Evolutionary conservation across 2,113 vertebrate species (phyloP).

Genomic region (Thinocorus orbignyianus): DNA sequence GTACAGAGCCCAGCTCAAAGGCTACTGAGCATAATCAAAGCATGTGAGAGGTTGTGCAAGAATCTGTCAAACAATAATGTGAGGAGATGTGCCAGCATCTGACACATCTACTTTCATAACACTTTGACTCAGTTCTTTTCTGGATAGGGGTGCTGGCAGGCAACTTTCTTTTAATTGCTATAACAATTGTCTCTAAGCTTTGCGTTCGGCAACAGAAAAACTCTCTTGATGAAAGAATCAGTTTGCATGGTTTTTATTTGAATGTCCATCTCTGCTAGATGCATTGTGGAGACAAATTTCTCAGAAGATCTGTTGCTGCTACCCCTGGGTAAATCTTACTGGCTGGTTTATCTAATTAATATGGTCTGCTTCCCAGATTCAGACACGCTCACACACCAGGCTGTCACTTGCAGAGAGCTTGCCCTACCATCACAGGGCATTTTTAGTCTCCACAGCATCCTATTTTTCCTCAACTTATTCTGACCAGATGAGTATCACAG

Average conservation of each 20-base stretch:
- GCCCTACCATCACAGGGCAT: neutral
- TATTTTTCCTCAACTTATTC: neutral
- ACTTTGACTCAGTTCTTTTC: neutral
- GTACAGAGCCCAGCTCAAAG: neutral
- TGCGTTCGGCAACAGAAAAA: neutral
- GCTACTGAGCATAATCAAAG: neutral
- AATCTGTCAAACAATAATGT: neutral
- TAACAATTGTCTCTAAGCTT: neutral
- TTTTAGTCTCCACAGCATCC: neutral
- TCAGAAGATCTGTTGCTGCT: neutral
- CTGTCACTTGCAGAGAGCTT: neutral
- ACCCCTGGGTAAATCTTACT: neutral
- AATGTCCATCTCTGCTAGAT: neutral
- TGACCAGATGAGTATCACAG: neutral
- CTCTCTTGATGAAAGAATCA: neutral
- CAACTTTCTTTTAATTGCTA: neutral
- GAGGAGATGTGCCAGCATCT: neutral
- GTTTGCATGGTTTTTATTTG: neutral
- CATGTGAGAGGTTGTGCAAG: conserved; percentile 56
- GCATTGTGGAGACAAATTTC: neutral
- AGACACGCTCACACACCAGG: neutral
- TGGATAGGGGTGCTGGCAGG: neutral
- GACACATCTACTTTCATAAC: neutral
- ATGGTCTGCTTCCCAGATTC: neutral
- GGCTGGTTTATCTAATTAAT: neutral